Conservation (phyloP, 2,113 vertebrate genomes). For the Antidorcas marsupialis region DNA sequence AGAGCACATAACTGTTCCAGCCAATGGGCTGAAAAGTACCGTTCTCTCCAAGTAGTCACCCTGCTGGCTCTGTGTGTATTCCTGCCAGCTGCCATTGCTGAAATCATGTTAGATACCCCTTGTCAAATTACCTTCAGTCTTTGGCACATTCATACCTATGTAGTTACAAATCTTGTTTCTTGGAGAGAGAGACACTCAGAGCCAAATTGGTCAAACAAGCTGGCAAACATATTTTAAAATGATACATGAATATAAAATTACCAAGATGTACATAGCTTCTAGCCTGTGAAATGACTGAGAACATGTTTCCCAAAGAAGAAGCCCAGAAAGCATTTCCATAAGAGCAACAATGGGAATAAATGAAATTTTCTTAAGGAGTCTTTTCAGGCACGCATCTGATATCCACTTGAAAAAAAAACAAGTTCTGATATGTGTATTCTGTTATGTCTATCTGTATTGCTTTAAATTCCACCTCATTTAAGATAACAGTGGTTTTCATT, state of each 20-base stretch:
- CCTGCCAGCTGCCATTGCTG: neutral
- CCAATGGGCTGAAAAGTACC: neutral
- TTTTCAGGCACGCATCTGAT: neutral
- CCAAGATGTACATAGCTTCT: neutral
- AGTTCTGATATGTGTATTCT: neutral
- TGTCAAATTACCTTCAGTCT: neutral
- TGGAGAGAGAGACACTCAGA: neutral
- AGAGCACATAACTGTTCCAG: neutral
- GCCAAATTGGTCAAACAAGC: neutral
- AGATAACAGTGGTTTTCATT: neutral
- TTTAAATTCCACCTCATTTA: constrained; percentile 14
- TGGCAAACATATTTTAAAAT: neutral
- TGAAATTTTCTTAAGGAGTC: neutral
- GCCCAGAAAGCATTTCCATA: neutral
- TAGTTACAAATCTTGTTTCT: neutral
- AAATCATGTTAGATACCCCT: neutral
- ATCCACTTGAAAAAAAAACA: neutral
- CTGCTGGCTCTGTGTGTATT: neutral
- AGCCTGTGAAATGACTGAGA: neutral
- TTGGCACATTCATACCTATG: neutral
- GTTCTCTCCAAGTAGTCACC: neutral
- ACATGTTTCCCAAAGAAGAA: neutral
- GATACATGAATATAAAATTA: neutral
- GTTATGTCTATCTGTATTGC: neutral
- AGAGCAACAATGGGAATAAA: neutral